These are phyloP conservation scores for Gymnosoma rotundatum DNA, from an alignment of 2,888 invertebrate species.

Conservation along the genomic window DNA sequence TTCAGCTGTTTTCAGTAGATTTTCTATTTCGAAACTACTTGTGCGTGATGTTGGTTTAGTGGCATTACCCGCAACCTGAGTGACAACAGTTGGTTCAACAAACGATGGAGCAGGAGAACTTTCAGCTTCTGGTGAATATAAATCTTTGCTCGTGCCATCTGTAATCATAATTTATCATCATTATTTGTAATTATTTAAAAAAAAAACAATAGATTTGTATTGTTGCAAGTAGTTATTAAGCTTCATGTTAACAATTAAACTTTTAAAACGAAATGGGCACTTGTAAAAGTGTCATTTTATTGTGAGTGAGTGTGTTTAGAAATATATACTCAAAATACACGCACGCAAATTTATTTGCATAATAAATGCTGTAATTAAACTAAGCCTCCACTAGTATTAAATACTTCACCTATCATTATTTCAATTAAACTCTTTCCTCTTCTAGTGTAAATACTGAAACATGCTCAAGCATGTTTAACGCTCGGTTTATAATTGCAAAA, in stretches of 20 bases:
- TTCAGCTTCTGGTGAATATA: slow-evolving; percentile 87
- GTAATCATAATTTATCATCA: slow-evolving; percentile 45
- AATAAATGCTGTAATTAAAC: slow-evolving; percentile 54
- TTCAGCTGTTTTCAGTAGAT: slow-evolving; percentile 88
- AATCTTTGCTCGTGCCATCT: slow-evolving; percentile 87
- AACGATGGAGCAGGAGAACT: slow-evolving; percentile 84
- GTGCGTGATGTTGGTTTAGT: slow-evolving; percentile 90
- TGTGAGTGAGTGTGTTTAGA: slow-evolving; percentile 5
- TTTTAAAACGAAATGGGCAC: slow-evolving; percentile 41
- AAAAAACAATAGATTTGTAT: background rate
- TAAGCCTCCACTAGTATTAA: slow-evolving; percentile 45
- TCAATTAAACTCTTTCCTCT: slow-evolving; percentile 54
- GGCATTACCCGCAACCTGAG: slow-evolving; percentile 68
- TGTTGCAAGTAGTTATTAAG: slow-evolving; percentile 38
- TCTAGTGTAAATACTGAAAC: slow-evolving; percentile 33
- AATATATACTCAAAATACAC: background rate
- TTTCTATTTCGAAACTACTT: slow-evolving; percentile 97
- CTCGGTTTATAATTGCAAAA: slow-evolving; percentile 25
- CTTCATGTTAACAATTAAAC: slow-evolving; percentile 19
- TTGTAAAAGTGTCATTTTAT: slow-evolving; percentile 33
- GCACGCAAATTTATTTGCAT: slow-evolving; percentile 25
- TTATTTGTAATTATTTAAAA: slow-evolving; percentile 23
- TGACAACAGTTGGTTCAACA: slow-evolving; percentile 77
- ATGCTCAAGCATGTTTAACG: slow-evolving; percentile 34
- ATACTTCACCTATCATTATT: slow-evolving; percentile 63